phyloP scores from a whole-genome alignment of 1,140 invertebrate species.

The Ruditapes philippinarum region DNA sequence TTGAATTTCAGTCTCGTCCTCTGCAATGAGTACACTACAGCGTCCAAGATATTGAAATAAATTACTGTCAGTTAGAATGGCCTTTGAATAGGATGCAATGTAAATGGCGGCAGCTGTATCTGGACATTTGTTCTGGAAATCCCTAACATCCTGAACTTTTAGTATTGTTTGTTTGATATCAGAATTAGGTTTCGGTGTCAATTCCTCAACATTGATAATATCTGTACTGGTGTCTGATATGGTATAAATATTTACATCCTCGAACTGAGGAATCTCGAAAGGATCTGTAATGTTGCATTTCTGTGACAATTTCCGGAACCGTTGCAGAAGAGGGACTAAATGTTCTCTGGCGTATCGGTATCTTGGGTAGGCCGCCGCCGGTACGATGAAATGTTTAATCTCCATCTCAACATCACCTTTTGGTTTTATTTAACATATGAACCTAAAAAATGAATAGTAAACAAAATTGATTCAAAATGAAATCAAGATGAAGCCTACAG shows the following conservation, averaged over 20 bases:
- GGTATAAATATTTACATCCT: neutral
- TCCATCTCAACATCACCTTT: neutral
- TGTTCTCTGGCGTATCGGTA: conserved; percentile 2
- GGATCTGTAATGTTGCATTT: conserved; percentile 6
- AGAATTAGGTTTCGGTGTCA: neutral
- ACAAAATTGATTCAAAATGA: no score
- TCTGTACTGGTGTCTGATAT: neutral
- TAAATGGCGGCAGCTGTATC: neutral
- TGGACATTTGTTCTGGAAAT: neutral
- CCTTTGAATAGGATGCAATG: neutral
- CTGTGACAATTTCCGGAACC: neutral
- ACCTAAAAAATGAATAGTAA: no score
- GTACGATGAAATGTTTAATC: neutral
- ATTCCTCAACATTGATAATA: neutral
- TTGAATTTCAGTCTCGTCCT: neutral
- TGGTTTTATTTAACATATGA: no score
- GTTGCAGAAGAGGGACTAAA: neutral
- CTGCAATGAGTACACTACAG: neutral
- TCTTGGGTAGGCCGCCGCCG: neutral
- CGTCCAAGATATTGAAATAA: neutral
- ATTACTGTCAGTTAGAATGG: no score
- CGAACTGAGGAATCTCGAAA: neutral
- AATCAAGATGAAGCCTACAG: no score
- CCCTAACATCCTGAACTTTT: neutral
- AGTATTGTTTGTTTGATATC: neutral